A percentile compares a stretch with the other conserved stretches of the same genome.
These are phyloP conservation scores for Ormyrus labotus DNA, from an alignment of 2,888 invertebrate genomes.

Conservation along the genomic window DNA sequence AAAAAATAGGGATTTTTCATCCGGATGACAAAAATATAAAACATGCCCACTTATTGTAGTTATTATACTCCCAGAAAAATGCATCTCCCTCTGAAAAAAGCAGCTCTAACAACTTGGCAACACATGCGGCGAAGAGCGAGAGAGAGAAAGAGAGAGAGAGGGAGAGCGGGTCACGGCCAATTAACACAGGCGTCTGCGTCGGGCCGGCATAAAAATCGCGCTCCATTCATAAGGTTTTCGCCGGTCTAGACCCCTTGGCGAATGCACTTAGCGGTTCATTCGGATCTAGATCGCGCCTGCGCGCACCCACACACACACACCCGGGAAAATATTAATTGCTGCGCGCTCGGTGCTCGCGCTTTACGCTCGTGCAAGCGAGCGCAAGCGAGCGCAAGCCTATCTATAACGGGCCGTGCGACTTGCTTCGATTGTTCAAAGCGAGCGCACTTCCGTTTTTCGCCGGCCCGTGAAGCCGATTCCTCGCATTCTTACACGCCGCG, in stretches of 20 bases:
- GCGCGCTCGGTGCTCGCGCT: constrained; percentile 13
- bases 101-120: too few relatives aligned
- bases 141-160: too few relatives aligned
- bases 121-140: too few relatives aligned
- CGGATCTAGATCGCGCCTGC: constrained; percentile 45
- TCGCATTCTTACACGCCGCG: constrained; percentile 44
- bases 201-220: neutral
- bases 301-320: neutral
- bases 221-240: constrained; percentile 24
- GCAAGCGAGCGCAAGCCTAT: constrained; percentile 23
- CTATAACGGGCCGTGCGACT: constrained; percentile 57
- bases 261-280: constrained; percentile 50
- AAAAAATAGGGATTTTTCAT: too few relatives aligned
- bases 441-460: constrained; percentile 52
- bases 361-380: constrained; percentile 23
- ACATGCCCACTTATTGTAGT: too few relatives aligned
- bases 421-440: constrained; percentile 58
- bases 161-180: neutral
- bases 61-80: too few relatives aligned
- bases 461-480: constrained; percentile 46
- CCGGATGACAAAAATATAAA: too few relatives aligned
- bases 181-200: neutral
- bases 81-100: too few relatives aligned
- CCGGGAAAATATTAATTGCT: constrained; percentile 48
- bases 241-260: constrained; percentile 1